Base-by-base conservation (phyloP, 2,113 vertebrate species). In the Numenius arquata region DNA sequence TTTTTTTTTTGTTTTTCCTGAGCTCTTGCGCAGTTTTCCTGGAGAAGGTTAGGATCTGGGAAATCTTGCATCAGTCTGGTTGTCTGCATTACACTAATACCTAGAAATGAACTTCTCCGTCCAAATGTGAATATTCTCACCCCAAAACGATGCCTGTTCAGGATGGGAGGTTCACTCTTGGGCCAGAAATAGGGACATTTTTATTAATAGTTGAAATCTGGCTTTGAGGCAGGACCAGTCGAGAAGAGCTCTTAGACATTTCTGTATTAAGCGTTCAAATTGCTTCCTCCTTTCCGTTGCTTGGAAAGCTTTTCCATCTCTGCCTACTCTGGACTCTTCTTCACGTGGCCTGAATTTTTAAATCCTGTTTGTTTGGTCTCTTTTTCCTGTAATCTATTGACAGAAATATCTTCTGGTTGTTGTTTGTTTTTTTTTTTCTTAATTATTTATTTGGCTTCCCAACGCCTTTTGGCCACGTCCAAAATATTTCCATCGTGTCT, bases 1-100 rank as follows among this genome's bases (percentile, higher is more conserved):
- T 19, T 23, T 53, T 52, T 40, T 52, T 56, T 15, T 71, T 91
- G 67, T 62, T 41, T 58, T 80, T 38, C 30, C 40, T 58, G 66
- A 91, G 66, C 41, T 92, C 30, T 92, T 94, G 34, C 19, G 4
- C 38, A 75, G 58, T 92, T 92, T 94, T 93, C 58, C 90, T 92
- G 92, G 86, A 89, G 73, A 87, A 89, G 53, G 30, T 71, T 66
- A 41, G 30, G 8, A 61, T 43, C 43, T 93, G 90, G 68, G 95
- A 90, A 96, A 66, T 63, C 45, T 92, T 95, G 38, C 86, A 36
- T 96, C 74, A 85, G 53, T 68, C 62, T 65, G 27, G 15, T 61
- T 87, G 65, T 90, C 73, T 96, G 66, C 71, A 34, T 95, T 75
- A 91, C 77, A 14, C 11, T 47, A 78, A 78, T 89, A 56, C 77